A percentile compares a stretch with the other conserved stretches of the same genome.
These are phyloP conservation scores for Osmerus mordax DNA, from an alignment of 2,113 vertebrate species.

Conservation along the genomic window DNA sequence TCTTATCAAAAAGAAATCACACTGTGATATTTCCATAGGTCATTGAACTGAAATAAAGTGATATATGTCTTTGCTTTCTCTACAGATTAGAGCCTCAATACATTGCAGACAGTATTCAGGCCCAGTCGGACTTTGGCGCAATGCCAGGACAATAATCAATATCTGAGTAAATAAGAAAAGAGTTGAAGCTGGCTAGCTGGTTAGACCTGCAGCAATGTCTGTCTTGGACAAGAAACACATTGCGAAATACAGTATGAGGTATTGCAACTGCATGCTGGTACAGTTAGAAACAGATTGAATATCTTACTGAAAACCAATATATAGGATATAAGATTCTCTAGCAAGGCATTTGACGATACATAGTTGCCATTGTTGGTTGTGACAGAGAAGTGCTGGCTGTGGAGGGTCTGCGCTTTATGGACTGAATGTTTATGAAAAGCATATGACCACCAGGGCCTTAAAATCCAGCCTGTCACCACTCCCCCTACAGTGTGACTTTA, in stretches of 20 bases:
- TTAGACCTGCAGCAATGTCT: not conserved
- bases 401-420: no score
- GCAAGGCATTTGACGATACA: no score
- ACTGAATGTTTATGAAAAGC: no score
- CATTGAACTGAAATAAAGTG: not conserved
- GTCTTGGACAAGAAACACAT: not conserved
- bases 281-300: not conserved
- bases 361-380: no score
- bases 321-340: no score
- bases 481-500: no score
- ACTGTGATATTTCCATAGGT: no score
- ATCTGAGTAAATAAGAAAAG: constrained; percentile 57
- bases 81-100: constrained; percentile 27
- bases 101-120: not conserved
- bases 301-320: not conserved
- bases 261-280: not conserved
- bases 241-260: not conserved
- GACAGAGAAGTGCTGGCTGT: no score
- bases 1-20: no score
- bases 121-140: constrained; percentile 23
- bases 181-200: constrained; percentile 29
- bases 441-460: no score
- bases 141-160: constrained; percentile 59
- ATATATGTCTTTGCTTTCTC: constrained; percentile 15
- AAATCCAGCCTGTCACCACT: no score